Evolutionary conservation across 2,113 vertebrate species (phyloP), one percentile per base, ranked within the genome.

Genomic region (Grus americana): DNA sequence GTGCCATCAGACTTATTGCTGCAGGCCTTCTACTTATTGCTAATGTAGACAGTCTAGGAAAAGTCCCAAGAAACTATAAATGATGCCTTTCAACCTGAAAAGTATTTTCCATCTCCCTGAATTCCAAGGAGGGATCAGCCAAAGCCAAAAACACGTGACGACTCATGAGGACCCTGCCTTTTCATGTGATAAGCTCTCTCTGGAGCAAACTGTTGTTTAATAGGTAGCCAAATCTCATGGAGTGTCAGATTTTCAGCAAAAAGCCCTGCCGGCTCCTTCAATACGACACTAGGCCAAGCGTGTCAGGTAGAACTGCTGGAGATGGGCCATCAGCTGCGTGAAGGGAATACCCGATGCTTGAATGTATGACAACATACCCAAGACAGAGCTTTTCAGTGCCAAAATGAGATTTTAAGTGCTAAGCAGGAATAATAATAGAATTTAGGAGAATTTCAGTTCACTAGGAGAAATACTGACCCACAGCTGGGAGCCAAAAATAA

Each of bases 261-360:
- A 78, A 88, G 38, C 44, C 50, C 36, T 68, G 12, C 13, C 65
- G 40, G 19, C 11, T 62, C 46, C 20, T 63, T 81, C 26, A 34
- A 11, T n/a, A 11, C 3, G 20, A 67, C 0, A 0, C 26, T 19
- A 67, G 52, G 44, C 29, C 26, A 70, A 12, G 6, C 0, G 1
- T 55, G 52, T 74, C 76, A 72, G 49, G 62, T 36, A 30, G 26
- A 90, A 38, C 17, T 63, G 65, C 61, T 59, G 54, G 46, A 79
- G 54, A 72, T 57, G 58, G 70, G 49, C 30, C 40, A 49, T 30
- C 44, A 65, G 88, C 88, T 68, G 49, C 4, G 2, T 4, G 15
- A 74, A 46, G 50, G 32, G 26, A 89, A 50, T 47, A 86, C 7
- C 13, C 2, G 8, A 5, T 4, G 2, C 57, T 55, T 1, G 2